Base-by-base conservation (phyloP, 2,113 vertebrate genomes). In the Loxodonta africana region DNA sequence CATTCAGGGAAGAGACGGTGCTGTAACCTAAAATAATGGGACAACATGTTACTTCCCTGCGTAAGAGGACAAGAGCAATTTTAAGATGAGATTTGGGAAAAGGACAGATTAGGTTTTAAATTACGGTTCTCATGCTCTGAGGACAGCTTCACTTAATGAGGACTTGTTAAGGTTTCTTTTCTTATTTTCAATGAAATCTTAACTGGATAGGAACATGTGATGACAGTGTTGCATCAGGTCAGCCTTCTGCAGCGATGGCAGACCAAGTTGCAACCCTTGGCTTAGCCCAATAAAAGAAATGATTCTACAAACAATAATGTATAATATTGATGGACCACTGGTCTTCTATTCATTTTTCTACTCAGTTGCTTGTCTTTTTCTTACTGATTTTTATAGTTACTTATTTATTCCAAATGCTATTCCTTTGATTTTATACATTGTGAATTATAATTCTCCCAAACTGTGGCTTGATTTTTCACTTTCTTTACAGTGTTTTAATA, bases 41-140 rank as follows among this genome's bases (percentile, higher is more conserved):
- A 73, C 15, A 57, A 25, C 8, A n/a, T 46, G 46, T 48, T 92
- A 93, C 17, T 89, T 71, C 71, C 89, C 90, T 63, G 28, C 48
- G 41, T 53, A 73, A 77, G 94, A 84, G 60, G 46, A 20, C 10
- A 76, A 8, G 88, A 86, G n/a, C 77, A 93, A 85, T n/a, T 71
- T 85, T 80, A 93, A 82, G 41, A 62, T 51, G 77, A 46, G 20
- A 80, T 76, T 77, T 62, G 10, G 74, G 0, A 93, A 94, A 76
- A 53, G 33, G 21, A 11, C 23, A 97, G 76, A 46, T 87, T 65
- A 76, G 51, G 44, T 91, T 53, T 67, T 90, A 93, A 62, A 90
- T 23, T 73, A 48, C 63, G 28, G 48, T 51, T 89, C 44, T 83
- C n/a, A 44, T 65, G n/a, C 67, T 89, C 84, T 53, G 60, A 86